A percentile compares a stretch with the other conserved stretches of the same genome.
phyloP scores from a whole-genome alignment of 2,888 invertebrate species.

The Malthinus flaveolus region DNA sequence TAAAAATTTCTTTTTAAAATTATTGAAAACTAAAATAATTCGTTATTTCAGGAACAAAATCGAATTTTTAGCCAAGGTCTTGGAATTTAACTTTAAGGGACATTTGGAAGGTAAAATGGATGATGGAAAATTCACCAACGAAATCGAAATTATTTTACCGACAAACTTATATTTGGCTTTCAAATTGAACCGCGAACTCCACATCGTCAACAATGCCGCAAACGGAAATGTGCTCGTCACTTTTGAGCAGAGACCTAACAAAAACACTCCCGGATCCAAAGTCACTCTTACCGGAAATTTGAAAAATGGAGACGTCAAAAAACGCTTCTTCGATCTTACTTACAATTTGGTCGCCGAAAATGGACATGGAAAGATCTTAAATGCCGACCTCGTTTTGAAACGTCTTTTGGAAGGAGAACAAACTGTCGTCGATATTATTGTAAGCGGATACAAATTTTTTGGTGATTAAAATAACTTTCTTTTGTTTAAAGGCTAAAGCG shows the following conservation, averaged over 20 bases:
- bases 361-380: slow-evolving; percentile 56
- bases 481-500: slow-evolving; percentile 29
- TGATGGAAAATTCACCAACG: slow-evolving; percentile 55
- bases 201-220: slow-evolving; percentile 39
- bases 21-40: neutral
- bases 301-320: slow-evolving; percentile 54
- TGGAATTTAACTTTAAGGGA: slow-evolving; percentile 40
- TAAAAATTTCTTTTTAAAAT: neutral
- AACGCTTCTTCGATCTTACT: slow-evolving; percentile 51
- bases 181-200: slow-evolving; percentile 49
- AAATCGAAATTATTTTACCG: slow-evolving; percentile 58
- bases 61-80: slow-evolving; percentile 53
- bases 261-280: slow-evolving; percentile 55
- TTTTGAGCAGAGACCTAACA: slow-evolving; percentile 51
- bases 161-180: slow-evolving; percentile 54
- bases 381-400: slow-evolving; percentile 50
- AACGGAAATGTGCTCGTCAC: slow-evolving; percentile 43
- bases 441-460: slow-evolving; percentile 16
- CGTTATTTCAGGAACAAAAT: slow-evolving; percentile 56
- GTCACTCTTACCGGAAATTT: slow-evolving; percentile 47
- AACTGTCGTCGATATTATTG: slow-evolving; percentile 35
- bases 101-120: slow-evolving; percentile 47
- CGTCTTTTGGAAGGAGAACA: slow-evolving; percentile 48
- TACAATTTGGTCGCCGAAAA: slow-evolving; percentile 54
- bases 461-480: neutral